Evolutionary conservation across 2,888 invertebrate species (phyloP).

Genomic region (Brachyptera putata): DNA sequence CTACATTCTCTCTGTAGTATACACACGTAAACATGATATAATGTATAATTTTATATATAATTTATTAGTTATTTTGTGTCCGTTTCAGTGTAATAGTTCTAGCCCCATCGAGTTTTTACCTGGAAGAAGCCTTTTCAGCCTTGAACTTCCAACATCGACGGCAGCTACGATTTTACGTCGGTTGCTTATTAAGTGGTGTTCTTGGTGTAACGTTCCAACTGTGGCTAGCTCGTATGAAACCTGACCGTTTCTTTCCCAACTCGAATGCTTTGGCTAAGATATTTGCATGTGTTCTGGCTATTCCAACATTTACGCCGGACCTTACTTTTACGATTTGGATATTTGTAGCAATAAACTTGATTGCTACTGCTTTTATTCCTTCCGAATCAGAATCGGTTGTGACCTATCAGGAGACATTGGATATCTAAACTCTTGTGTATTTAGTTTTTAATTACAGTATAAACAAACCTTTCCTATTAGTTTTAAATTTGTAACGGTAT

Average conservation of each 20-base stretch:
- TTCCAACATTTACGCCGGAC: slow-evolving; percentile 23
- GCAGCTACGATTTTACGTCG: slow-evolving; percentile 36
- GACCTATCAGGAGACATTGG: background rate
- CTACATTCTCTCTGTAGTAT: too few relatives aligned
- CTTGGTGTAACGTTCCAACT: slow-evolving; percentile 33
- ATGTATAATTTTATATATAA: too few relatives aligned
- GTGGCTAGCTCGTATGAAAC: slow-evolving; percentile 24
- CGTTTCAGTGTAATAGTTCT: slow-evolving; percentile 36
- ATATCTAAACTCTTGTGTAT: background rate
- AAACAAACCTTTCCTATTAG: too few relatives aligned
- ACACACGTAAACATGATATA: too few relatives aligned
- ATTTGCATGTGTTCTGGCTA: slow-evolving; percentile 22
- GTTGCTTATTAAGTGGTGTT: slow-evolving; percentile 37
- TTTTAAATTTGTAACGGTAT: background rate
- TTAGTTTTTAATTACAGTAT: background rate
- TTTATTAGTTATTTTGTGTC: too few relatives aligned
- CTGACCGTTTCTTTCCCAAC: slow-evolving; percentile 13
- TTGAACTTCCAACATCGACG: slow-evolving; percentile 37
- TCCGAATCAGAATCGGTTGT: background rate
- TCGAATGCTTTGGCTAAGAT: slow-evolving; percentile 25
- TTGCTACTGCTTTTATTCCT: slow-evolving; percentile 24
- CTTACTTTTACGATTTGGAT: slow-evolving; percentile 27
- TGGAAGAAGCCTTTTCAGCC: slow-evolving; percentile 39
- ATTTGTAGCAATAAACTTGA: slow-evolving; percentile 27
- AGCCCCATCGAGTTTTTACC: slow-evolving; percentile 38